phyloP scores from a whole-genome alignment of 2,113 vertebrate species.

The Ciconia maguari region DNA sequence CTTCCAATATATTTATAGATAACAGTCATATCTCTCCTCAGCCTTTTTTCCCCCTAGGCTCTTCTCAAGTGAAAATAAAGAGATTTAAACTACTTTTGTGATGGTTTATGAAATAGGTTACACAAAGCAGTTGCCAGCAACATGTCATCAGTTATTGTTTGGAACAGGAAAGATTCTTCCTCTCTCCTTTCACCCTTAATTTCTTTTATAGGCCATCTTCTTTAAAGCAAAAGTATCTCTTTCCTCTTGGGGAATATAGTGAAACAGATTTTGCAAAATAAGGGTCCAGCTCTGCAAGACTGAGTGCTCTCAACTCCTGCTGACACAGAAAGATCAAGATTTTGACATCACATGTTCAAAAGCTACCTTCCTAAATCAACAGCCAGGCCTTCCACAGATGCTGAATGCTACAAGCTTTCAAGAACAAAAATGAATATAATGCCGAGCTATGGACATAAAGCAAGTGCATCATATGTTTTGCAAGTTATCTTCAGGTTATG shows the following conservation, averaged over 20 bases:
- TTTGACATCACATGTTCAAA: not conserved
- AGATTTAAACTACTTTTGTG: not conserved
- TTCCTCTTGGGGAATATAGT: not conserved
- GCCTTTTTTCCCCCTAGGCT: not conserved
- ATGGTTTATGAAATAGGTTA: not conserved
- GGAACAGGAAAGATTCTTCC: not conserved
- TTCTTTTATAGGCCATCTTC: not conserved
- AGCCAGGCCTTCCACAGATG: not conserved
- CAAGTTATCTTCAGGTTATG: not conserved
- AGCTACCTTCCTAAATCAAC: not conserved
- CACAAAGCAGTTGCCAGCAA: not conserved
- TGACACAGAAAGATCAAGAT: not conserved
- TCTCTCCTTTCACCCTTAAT: not conserved
- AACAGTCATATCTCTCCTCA: not conserved
- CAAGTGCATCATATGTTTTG: not conserved
- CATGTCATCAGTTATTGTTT: not conserved
- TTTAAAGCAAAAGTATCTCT: not conserved
- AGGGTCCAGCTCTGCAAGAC: not conserved
- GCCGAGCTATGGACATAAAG: not conserved
- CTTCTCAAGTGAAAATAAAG: not conserved
- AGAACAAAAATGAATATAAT: not conserved
- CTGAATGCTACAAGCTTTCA: not conserved
- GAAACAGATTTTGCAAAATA: not conserved
- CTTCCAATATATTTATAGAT: not conserved
- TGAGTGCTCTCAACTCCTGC: not conserved